These are phyloP conservation scores for Epinotia brunnichana DNA, from an alignment of 2,888 invertebrate species.

Conservation along the genomic window DNA sequence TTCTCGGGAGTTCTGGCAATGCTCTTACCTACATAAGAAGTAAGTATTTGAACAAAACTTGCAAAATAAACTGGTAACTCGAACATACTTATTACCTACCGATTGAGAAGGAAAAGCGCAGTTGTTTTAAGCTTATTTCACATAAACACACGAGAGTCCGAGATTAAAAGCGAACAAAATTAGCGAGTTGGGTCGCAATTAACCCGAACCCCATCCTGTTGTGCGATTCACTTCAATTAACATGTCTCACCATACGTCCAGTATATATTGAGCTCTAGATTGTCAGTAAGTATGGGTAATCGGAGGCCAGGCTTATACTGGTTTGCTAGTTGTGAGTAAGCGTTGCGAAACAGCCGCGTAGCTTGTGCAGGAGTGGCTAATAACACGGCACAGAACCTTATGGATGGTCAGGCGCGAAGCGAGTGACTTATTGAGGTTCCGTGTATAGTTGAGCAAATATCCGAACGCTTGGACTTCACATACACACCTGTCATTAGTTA, in stretches of 20 bases:
- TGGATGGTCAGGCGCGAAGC: background rate
- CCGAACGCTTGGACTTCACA: too few species aligned
- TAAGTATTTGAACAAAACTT: background rate
- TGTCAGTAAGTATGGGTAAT: background rate
- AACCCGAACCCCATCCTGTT: constrained; percentile 2
- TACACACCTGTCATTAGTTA: too few species aligned
- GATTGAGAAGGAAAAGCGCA: background rate
- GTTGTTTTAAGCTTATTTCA: constrained; percentile 11
- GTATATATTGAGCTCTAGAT: background rate
- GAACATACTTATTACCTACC: background rate
- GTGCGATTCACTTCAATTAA: background rate
- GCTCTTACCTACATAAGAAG: too few species aligned
- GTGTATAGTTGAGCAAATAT: background rate
- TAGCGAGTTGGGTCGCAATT: constrained; percentile 5
- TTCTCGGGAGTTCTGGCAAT: too few species aligned
- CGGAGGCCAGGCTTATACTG: background rate
- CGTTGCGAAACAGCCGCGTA: background rate
- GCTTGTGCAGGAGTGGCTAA: constrained; percentile 2
- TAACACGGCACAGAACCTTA: background rate
- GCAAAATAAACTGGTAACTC: background rate
- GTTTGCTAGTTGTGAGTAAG: background rate
- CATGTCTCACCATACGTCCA: background rate
- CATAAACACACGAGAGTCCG: constrained; percentile 8
- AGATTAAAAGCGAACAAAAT: constrained; percentile 12
- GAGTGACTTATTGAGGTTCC: background rate